Conservation (phyloP, 1,140 invertebrate species). For the Diuraphis noxia region DNA sequence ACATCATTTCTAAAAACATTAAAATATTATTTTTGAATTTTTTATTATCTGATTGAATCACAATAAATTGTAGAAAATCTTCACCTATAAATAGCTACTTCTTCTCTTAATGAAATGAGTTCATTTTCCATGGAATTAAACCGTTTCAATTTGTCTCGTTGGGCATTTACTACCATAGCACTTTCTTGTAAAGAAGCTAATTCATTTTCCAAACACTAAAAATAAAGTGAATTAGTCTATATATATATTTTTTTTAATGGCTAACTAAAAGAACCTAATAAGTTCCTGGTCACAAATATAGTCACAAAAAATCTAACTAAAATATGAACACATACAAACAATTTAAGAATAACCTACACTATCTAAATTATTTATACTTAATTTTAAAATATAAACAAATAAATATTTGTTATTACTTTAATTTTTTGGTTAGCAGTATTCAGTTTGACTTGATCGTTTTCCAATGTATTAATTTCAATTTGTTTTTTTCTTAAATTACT, state of each 20-base stretch:
- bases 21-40: not conserved
- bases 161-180: constrained; percentile 40
- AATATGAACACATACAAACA: not conserved
- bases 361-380: not conserved
- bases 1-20: constrained; percentile 40
- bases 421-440: constrained; percentile 51
- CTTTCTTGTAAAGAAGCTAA: constrained; percentile 47
- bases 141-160: constrained; percentile 46
- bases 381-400: too few species aligned
- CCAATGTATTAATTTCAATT: constrained; percentile 54
- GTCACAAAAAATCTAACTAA: not conserved
- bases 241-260: too few species aligned
- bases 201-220: constrained; percentile 50
- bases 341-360: not conserved
- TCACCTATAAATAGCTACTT: constrained; percentile 42
- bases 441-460: constrained; percentile 55
- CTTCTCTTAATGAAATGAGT: constrained; percentile 40
- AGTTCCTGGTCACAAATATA: not conserved
- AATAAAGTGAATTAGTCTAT: not conserved
- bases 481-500: constrained; percentile 54
- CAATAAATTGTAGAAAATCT: not conserved
- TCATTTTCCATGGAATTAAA: constrained; percentile 50
- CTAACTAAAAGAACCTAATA: not conserved
- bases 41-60: not conserved
- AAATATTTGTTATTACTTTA: constrained; percentile 53